These are phyloP conservation scores for Heterotis niloticus DNA, from an alignment of 2,113 vertebrate species.

Conservation along the genomic window DNA sequence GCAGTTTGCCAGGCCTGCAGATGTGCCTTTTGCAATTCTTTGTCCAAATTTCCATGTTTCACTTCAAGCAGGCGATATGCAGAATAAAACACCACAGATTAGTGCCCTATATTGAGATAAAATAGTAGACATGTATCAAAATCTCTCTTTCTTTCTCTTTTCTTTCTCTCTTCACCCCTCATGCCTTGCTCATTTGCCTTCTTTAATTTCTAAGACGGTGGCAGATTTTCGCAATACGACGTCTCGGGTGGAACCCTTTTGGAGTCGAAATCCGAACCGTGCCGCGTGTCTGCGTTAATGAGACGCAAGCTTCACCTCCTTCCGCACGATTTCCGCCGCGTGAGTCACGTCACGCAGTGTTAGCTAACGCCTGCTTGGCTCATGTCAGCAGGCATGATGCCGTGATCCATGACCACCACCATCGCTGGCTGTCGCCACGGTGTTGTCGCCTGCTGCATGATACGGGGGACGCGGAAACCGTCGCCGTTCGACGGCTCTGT, in stretches of 20 bases:
- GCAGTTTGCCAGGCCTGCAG: background rate
- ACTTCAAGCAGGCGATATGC: no score
- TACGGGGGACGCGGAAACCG: background rate
- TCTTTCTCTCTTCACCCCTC: no score
- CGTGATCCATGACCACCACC: background rate
- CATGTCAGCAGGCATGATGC: constrained; percentile 6
- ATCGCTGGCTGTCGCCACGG: background rate
- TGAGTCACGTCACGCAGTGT: background rate
- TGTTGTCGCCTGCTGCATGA: background rate
- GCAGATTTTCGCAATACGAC: no score
- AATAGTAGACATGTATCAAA: no score
- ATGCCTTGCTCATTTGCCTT: no score
- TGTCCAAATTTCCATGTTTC: no score
- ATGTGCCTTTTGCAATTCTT: background rate
- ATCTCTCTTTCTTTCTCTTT: no score
- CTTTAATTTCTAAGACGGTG: no score
- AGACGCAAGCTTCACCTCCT: background rate
- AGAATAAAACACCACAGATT: no score
- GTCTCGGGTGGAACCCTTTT: no score
- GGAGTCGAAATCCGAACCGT: no score
- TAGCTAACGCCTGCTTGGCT: background rate
- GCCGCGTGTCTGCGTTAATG: background rate
- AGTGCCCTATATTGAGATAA: no score
- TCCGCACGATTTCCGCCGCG: background rate
- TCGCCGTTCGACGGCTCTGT: background rate